A percentile compares a stretch with the other conserved stretches of the same genome.
Evolutionary conservation across 2,888 invertebrate genomes (phyloP).

Genomic region (Dryadula phaetusa): DNA sequence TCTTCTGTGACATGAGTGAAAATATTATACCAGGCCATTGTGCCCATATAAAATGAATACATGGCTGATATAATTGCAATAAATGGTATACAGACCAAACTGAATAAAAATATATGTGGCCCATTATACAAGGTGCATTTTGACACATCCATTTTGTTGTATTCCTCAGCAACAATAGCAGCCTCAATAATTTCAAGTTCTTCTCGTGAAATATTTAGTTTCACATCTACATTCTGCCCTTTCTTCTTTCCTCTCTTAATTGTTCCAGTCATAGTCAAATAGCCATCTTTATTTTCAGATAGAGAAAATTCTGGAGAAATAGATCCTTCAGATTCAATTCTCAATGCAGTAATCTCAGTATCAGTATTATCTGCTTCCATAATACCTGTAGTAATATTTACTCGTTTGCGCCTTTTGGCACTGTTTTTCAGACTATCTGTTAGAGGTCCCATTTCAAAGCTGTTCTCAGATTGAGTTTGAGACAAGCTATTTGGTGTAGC

Average conservation of each 20-base stretch:
- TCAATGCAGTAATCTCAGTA: conserved; percentile 71
- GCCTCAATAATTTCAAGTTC: conserved; percentile 88
- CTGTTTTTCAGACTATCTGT: conserved; percentile 78
- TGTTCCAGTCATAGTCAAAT: conserved; percentile 89
- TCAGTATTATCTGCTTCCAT: conserved; percentile 71
- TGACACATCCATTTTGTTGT: conserved; percentile 83
- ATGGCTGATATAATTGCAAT: conserved; percentile 86
- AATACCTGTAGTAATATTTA: conserved; percentile 85
- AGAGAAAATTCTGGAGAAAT: conserved; percentile 83
- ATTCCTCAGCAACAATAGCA: conserved; percentile 83
- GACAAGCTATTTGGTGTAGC: conserved; percentile 76
- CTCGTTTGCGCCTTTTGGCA: conserved; percentile 84
- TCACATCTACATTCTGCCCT: conserved; percentile 89
- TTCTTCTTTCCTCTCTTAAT: conserved; percentile 89
- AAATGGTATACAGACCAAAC: conserved; percentile 87
- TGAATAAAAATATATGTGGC: conserved; percentile 86
- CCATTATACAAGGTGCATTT: conserved; percentile 85
- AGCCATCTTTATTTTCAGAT: conserved; percentile 82
- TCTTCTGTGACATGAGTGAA: conserved; percentile 88
- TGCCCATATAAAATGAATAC: conserved; percentile 90
- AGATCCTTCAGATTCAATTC: conserved; percentile 77
- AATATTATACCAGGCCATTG: conserved; percentile 90
- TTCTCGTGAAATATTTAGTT: conserved; percentile 88
- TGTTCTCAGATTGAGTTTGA: conserved; percentile 80
- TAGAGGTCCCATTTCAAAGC: conserved; percentile 76